Evolutionary conservation across 2,797 vertebrate species (phyloP).

Genomic region (Margarornis squamiger): DNA sequence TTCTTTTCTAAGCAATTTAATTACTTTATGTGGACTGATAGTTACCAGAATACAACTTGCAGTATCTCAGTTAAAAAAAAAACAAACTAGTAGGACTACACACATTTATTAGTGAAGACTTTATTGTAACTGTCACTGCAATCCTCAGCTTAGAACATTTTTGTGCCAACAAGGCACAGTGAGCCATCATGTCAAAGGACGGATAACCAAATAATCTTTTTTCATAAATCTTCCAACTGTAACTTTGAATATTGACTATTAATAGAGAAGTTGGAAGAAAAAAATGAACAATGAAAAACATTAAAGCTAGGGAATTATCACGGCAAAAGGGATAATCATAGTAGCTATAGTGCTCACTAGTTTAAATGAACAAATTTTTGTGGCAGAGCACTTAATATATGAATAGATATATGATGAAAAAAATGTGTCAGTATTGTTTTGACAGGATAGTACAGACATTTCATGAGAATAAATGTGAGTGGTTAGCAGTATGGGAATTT

Average conservation of each 20-base stretch:
- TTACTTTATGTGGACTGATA: background rate
- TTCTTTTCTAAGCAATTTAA: background rate
- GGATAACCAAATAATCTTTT: background rate
- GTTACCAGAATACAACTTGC: background rate
- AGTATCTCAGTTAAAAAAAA: background rate
- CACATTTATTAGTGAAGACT: background rate
- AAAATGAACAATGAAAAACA: background rate
- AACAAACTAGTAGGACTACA: background rate
- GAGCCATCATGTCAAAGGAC: fast-evolving
- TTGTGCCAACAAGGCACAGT: background rate
- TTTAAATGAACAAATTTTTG: background rate
- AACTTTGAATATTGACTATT: background rate
- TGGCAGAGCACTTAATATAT: background rate
- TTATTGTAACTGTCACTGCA: background rate
- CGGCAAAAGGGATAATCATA: background rate
- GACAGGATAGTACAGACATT: background rate
- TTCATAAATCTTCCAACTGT: background rate
- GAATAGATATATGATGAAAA: background rate
- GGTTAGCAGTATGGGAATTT: fast-evolving
- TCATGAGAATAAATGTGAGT: background rate
- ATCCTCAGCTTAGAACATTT: background rate
- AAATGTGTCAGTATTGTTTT: background rate
- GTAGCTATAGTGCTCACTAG: background rate
- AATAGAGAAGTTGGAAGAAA: background rate
- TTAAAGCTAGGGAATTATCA: background rate